A percentile compares a stretch with the other conserved stretches of the same genome.
Evolutionary conservation across 2,113 vertebrate genomes (phyloP).

Genomic region (Onychostruthus taczanowskii): DNA sequence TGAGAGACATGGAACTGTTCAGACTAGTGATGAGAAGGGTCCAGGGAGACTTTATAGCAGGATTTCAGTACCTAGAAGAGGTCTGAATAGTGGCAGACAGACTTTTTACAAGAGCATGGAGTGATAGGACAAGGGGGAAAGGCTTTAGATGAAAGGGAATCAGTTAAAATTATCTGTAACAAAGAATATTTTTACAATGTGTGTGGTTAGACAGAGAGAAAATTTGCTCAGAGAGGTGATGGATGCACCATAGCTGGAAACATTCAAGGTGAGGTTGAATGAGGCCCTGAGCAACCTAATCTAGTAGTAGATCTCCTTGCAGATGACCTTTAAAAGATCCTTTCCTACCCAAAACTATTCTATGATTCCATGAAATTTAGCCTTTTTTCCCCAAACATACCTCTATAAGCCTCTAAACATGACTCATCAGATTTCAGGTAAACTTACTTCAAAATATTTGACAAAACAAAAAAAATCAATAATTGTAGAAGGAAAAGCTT

Average conservation of each 20-base stretch:
- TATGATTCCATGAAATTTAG: background rate
- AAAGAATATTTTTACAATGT: background rate
- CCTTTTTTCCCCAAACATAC: accelerated
- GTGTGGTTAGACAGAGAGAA: background rate
- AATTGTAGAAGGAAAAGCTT: background rate
- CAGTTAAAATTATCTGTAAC: background rate
- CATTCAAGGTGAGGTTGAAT: background rate
- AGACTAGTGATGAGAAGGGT: too few relatives aligned
- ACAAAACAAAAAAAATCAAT: background rate
- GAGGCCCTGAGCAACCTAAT: background rate
- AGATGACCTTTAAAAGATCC: background rate
- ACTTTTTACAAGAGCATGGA: background rate
- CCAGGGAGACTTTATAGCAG: background rate
- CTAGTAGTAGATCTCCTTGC: background rate
- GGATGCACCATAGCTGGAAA: background rate
- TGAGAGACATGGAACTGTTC: background rate
- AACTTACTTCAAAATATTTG: background rate
- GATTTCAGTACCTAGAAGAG: background rate
- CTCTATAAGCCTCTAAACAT: background rate
- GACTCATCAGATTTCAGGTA: background rate
- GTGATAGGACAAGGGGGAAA: background rate
- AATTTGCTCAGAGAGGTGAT: background rate
- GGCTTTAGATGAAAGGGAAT: background rate
- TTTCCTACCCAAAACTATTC: background rate
- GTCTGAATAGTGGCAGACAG: background rate